Base-by-base conservation (phyloP, 2,797 vertebrate species). In the Macrochelys suwanniensis region DNA sequence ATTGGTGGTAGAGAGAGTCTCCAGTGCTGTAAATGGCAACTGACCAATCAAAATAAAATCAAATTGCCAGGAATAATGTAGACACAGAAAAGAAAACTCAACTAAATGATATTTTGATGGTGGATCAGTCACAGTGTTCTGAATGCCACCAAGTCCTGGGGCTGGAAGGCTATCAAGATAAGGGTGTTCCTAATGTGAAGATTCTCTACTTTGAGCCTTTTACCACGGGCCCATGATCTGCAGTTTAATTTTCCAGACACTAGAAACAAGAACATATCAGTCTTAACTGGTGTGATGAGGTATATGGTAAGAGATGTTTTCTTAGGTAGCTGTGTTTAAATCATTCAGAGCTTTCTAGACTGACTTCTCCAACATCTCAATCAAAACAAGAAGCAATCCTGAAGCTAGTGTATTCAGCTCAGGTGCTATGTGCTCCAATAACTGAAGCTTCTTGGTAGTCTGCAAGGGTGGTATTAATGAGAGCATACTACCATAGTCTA, bases 1-100 rank as follows among this genome's bases (percentile, higher is more conserved):
- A 17, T 26, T 23, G 12, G 2, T 61, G 17, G 13, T 45, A 83
- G 2, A 85, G 31, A 77, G 9, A 53, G 50, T 25, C 28, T 47
- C 9, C 21, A 42, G 0, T 10, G 11, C 7, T 82, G 15, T 56
- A 84, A 79, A 51, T 25, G 4, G 2, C 11, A 89, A 12, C 7
- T 85, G 71, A 47, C 0, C 6, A 9, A 88, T 53, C 0, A 1
- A 51, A 0, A 0, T 3, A 80, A 74, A 25, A 65, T 77, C 54
- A 61, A 59, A 86, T 54, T 37, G 19, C 12, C 50, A 71, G 25
- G 78, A 50, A 80, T 26, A 26, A 82, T 74, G n/a, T 4, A 8
- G 3, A 59, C 49, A 57, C 2, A 83, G 76, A 76, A 80, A n/a
- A n/a, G 11, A 65, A n/a, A 47, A 50, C 87, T 76, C 74, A 85